These are phyloP conservation scores for Drosophila pachea DNA, from an alignment of 1,140 invertebrate genomes.

Conservation along the genomic window DNA sequence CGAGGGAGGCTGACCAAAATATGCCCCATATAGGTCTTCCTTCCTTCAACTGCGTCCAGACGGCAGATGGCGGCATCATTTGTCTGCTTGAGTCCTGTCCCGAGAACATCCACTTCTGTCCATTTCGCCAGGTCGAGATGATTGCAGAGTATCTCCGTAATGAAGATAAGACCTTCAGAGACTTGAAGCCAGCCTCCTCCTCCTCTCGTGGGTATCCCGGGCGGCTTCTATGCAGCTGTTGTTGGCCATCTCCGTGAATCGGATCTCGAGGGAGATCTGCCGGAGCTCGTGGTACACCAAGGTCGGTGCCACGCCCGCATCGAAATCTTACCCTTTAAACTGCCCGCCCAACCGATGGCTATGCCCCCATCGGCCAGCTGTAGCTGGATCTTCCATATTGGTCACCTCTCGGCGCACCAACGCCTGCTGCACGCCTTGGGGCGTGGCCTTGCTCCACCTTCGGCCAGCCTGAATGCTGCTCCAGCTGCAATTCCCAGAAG, in stretches of 20 bases:
- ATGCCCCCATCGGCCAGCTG: slow-evolving; percentile 81
- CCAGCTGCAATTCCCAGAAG: slow-evolving; percentile 80
- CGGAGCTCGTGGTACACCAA: slow-evolving; percentile 97
- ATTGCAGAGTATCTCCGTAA: slow-evolving; percentile 99
- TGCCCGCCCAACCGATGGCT: too few relatives aligned
- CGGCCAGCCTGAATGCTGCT: slow-evolving; percentile 85
- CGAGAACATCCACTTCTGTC: slow-evolving; percentile 97
- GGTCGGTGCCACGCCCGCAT: slow-evolving; percentile 88
- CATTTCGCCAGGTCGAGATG: slow-evolving; percentile 89
- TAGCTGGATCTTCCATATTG: slow-evolving; percentile 87
- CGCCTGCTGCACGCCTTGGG: slow-evolving; percentile 84
- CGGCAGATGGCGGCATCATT: too few relatives aligned
- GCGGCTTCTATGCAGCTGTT: slow-evolving; percentile 98
- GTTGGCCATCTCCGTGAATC: slow-evolving; percentile 98
- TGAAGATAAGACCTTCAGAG: too few relatives aligned
- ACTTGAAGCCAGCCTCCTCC: too few relatives aligned
- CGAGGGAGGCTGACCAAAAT: too few relatives aligned
- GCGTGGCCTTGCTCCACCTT: slow-evolving; percentile 98
- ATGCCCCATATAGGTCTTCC: too few relatives aligned
- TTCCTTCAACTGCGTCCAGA: slow-evolving; percentile 81
- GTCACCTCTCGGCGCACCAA: slow-evolving; percentile 86
- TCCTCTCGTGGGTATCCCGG: slow-evolving; percentile 97
- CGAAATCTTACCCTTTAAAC: slow-evolving; percentile 99
- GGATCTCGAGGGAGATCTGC: slow-evolving; percentile 99
- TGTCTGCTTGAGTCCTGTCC: too few relatives aligned